Conservation (phyloP, 2,797 vertebrate species). For the Anguilla anguilla region DNA sequence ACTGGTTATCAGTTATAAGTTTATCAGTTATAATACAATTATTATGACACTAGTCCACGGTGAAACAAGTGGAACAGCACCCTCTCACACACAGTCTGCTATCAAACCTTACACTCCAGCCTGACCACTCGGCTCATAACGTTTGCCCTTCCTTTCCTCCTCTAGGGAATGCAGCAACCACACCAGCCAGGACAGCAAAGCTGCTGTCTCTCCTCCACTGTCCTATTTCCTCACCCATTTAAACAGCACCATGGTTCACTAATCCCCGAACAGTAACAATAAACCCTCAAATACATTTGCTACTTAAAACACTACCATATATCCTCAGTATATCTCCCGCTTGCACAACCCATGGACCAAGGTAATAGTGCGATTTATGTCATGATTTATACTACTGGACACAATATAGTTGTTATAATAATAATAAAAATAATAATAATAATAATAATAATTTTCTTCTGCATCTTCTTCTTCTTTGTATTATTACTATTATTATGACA, state of each 20-base stretch:
- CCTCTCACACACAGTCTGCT: neutral
- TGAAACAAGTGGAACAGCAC: neutral
- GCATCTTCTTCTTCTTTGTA: neutral
- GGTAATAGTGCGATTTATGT: too few species aligned
- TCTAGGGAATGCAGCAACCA: neutral
- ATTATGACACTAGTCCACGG: neutral
- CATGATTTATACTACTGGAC: too few species aligned
- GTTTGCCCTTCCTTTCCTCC: neutral
- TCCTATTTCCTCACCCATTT: neutral
- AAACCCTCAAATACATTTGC: too few species aligned
- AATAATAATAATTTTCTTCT: too few species aligned
- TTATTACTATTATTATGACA: conserved; percentile 5
- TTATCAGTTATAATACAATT: neutral
- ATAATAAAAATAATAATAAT: too few species aligned
- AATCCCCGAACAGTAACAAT: neutral
- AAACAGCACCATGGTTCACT: too few species aligned
- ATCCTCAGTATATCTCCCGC: too few species aligned
- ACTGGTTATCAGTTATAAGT: neutral
- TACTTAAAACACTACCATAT: too few species aligned
- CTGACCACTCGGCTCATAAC: neutral
- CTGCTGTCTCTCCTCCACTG: neutral
- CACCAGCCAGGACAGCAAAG: neutral
- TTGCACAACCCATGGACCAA: too few species aligned
- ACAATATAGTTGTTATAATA: too few species aligned
- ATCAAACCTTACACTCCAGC: neutral